These are phyloP conservation scores for Itoplectis maculator DNA, from an alignment of 2,888 invertebrate species.

Conservation along the genomic window DNA sequence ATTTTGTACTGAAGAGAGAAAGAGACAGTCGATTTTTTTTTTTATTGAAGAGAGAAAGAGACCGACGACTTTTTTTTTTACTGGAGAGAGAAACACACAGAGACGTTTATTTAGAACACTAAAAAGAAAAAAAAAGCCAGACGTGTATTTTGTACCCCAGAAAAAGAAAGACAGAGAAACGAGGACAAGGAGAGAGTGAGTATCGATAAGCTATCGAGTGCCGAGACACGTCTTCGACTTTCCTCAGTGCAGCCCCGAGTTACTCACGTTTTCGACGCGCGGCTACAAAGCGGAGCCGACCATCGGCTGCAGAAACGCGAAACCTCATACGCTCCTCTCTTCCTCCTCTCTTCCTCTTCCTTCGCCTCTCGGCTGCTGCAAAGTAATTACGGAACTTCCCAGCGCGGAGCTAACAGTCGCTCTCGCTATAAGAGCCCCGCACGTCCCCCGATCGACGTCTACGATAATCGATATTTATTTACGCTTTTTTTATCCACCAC, in stretches of 20 bases:
- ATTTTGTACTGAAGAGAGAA: no score
- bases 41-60: no score
- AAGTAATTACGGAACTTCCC: conserved; percentile 44
- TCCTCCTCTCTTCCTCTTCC: no score
- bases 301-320: not conserved
- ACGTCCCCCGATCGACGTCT: conserved; percentile 17
- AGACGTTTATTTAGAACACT: no score
- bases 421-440: not conserved
- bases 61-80: no score
- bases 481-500: conserved; percentile 4
- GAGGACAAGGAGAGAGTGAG: conserved; percentile 2
- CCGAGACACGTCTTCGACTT: conserved; percentile 34
- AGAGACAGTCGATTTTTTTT: no score
- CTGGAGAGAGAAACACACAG: no score
- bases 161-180: not conserved
- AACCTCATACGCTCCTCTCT: not conserved
- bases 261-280: conserved; percentile 9
- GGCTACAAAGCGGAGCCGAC: conserved; percentile 4
- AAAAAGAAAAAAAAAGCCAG: no score
- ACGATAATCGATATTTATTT: conserved; percentile 51
- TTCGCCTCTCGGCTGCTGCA: conserved; percentile 7
- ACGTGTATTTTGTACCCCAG: no score
- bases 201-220: conserved; percentile 49
- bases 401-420: not conserved
- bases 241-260: not conserved